These are phyloP conservation scores for Alviniconcha marisindica DNA, from an alignment of 1,140 invertebrate genomes.

Conservation along the genomic window DNA sequence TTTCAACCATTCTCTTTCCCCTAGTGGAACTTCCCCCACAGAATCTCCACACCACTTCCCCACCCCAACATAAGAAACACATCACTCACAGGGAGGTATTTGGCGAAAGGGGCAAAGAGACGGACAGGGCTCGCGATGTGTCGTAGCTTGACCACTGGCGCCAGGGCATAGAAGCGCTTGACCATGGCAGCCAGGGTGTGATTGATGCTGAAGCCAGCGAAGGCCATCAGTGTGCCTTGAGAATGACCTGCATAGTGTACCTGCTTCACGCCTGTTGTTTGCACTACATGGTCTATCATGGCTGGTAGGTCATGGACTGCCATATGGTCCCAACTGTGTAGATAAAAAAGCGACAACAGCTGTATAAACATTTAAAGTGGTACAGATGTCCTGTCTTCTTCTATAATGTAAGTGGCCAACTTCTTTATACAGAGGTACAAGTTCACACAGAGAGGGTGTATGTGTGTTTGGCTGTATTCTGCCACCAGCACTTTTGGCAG, in stretches of 20 bases:
- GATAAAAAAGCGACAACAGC: too few relatives aligned
- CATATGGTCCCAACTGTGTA: constrained; percentile 87
- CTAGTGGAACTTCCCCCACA: too few relatives aligned
- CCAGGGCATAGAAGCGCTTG: constrained; percentile 80
- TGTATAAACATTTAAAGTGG: too few relatives aligned
- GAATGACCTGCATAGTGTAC: constrained; percentile 85
- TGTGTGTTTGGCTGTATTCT: too few relatives aligned
- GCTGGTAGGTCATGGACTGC: constrained; percentile 84
- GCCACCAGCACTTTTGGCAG: too few relatives aligned
- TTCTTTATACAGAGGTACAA: too few relatives aligned
- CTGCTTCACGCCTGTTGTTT: constrained; percentile 77
- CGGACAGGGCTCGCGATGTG: constrained; percentile 82
- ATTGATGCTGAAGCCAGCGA: constrained; percentile 72
- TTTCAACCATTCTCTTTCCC: too few relatives aligned
- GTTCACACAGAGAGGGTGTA: too few relatives aligned
- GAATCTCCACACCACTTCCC: too few relatives aligned
- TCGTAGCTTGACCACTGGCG: constrained; percentile 85
- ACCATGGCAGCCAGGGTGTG: constrained; percentile 59
- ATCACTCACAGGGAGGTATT: constrained; percentile 69
- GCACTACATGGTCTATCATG: constrained; percentile 82
- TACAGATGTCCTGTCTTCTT: too few relatives aligned
- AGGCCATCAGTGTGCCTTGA: constrained; percentile 80
- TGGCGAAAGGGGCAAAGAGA: constrained; percentile 70
- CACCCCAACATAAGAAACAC: constrained; percentile 5
- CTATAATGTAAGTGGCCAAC: too few relatives aligned